Evolutionary conservation across 2,888 invertebrate genomes (phyloP).

Genomic region (Balanococcus diminutus): DNA sequence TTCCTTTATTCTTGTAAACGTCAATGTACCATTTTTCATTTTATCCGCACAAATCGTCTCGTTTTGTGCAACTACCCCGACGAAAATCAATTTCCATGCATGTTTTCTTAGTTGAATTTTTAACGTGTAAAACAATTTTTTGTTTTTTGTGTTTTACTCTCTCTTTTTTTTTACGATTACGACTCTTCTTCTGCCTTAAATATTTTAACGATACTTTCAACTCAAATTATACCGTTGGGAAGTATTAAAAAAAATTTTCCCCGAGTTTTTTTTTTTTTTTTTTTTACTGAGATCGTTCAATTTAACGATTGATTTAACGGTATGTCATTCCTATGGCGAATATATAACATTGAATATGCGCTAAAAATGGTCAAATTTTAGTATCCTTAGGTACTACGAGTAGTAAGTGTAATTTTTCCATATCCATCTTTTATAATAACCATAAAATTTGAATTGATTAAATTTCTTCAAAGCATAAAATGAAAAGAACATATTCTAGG

Average conservation of each 20-base stretch:
- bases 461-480: too few species aligned
- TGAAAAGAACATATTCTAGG: too few species aligned
- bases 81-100: neutral
- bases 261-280: too few species aligned
- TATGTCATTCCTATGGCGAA: neutral
- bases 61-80: neutral
- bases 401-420: neutral
- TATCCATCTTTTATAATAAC: neutral
- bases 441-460: too few species aligned
- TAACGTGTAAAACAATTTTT: neutral
- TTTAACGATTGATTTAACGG: constrained; percentile 39
- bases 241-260: neutral
- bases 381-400: too few species aligned
- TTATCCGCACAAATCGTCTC: neutral
- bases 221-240: constrained; percentile 17
- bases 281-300: constrained; percentile 2
- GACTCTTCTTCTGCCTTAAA: neutral
- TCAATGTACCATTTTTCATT: neutral
- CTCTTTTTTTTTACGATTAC: constrained; percentile 32
- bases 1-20: neutral
- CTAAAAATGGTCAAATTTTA: neutral
- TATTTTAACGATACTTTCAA: constrained; percentile 23
- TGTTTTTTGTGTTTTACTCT: neutral
- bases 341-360: neutral
- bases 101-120: neutral